Conservation (phyloP, 2,888 invertebrate genomes). For the Drosophila nigricruria region DNA sequence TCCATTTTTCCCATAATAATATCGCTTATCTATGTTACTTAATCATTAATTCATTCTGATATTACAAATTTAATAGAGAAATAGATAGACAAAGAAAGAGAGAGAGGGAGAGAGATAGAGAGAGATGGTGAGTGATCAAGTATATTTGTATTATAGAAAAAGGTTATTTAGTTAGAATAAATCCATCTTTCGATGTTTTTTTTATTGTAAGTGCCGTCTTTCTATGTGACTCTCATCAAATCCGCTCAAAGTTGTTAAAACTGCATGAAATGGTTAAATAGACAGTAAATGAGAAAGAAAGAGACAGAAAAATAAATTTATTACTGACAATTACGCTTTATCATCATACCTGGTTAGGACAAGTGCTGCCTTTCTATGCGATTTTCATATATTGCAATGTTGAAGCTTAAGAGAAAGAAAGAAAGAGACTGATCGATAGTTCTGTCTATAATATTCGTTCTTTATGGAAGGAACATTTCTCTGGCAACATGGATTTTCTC, state of each 20-base stretch:
- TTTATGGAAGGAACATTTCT: neutral
- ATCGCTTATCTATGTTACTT: neutral
- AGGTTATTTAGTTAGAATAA: too few relatives aligned
- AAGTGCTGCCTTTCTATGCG: neutral
- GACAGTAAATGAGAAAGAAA: too few relatives aligned
- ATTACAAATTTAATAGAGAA: neutral
- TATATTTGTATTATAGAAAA: too few relatives aligned
- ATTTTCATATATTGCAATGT: neutral
- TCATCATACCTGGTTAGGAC: neutral
- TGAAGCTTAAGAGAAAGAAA: neutral
- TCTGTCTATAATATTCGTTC: neutral
- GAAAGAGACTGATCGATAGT: neutral
- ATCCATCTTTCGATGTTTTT: too few relatives aligned
- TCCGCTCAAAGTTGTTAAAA: too few relatives aligned
- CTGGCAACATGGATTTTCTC: too few relatives aligned
- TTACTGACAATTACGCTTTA: too few relatives aligned
- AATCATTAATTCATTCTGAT: neutral
- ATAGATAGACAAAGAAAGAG: neutral
- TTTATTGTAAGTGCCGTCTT: too few relatives aligned
- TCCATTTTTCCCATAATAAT: neutral
- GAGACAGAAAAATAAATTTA: too few relatives aligned
- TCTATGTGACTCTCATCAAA: too few relatives aligned
- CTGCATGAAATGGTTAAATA: too few relatives aligned
- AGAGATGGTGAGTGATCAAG: neutral
- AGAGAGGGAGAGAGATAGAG: neutral